Percentiles rank a stretch among this genome's conserved stretches.
Conservation (phyloP, 2,113 vertebrate genomes). For the Vidua macroura region DNA sequence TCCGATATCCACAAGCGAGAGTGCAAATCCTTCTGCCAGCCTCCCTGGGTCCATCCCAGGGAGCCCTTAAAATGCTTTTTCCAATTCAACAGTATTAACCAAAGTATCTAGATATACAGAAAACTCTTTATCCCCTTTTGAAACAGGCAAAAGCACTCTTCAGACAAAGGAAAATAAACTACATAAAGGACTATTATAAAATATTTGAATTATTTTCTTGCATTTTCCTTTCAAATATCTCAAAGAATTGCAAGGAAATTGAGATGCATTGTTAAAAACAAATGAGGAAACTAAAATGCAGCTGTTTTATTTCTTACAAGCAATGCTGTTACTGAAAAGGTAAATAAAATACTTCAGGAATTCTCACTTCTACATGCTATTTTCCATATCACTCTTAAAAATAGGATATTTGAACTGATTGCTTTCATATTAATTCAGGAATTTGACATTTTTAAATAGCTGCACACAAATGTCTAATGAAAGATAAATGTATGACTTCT, state of each 20-base stretch:
- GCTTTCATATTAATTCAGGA: background rate
- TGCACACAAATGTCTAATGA: background rate
- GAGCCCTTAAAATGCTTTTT: background rate
- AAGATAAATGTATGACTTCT: background rate
- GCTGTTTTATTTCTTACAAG: background rate
- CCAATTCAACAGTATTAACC: background rate
- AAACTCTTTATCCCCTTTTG: background rate
- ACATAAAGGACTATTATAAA: background rate
- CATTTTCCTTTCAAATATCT: background rate
- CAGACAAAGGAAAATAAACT: background rate
- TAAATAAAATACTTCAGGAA: background rate
- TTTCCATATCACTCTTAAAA: background rate
- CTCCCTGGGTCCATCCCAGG: background rate
- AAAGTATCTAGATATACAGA: background rate
- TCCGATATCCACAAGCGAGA: accelerated
- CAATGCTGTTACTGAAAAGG: background rate
- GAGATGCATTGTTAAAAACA: background rate
- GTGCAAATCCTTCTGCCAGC: background rate
- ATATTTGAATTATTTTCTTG: background rate
- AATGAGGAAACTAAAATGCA: background rate
- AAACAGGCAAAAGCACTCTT: background rate
- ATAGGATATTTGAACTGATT: background rate
- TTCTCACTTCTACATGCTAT: background rate
- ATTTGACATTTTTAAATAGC: background rate
- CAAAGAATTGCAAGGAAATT: background rate